Percentiles rank a stretch among this genome's conserved stretches.
phyloP scores from a whole-genome alignment of 1,140 invertebrate species.

The Liolophura sinensis region DNA sequence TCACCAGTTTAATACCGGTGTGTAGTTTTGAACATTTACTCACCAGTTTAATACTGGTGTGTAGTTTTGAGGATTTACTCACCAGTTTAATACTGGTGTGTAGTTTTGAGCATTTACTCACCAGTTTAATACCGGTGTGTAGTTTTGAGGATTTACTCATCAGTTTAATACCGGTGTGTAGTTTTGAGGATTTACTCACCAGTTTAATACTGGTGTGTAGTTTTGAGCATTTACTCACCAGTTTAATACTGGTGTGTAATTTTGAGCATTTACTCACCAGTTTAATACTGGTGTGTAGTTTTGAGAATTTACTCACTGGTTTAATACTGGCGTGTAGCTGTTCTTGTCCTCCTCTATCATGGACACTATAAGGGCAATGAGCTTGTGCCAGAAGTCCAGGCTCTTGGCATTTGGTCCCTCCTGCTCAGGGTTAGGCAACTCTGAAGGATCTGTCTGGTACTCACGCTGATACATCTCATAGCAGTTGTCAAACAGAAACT shows the following conservation, averaged over 20 bases:
- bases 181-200: not conserved
- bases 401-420: conserved; percentile 62
- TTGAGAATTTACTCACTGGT: no score
- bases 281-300: no score
- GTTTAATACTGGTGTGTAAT: no score
- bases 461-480: conserved; percentile 93
- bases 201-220: no score
- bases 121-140: no score
- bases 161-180: not conserved
- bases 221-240: no score
- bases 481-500: conserved; percentile 98
- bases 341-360: conserved; percentile 99
- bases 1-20: no score
- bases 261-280: no score
- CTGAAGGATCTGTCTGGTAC: conserved; percentile 72
- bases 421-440: conserved; percentile 35
- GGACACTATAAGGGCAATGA: conserved; percentile 96
- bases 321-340: conserved; percentile 75
- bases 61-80: conserved; percentile 15
- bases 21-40: no score
- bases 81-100: conserved; percentile 97
- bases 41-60: no score
- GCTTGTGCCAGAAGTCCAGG: conserved; percentile 97
- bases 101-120: conserved; percentile 74
- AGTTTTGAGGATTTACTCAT: conserved; percentile 8